A percentile compares a stretch with the other conserved stretches of the same genome.
These are phyloP conservation scores for Colistium nudipinnis DNA, from an alignment of 2,113 vertebrate species.

Conservation along the genomic window DNA sequence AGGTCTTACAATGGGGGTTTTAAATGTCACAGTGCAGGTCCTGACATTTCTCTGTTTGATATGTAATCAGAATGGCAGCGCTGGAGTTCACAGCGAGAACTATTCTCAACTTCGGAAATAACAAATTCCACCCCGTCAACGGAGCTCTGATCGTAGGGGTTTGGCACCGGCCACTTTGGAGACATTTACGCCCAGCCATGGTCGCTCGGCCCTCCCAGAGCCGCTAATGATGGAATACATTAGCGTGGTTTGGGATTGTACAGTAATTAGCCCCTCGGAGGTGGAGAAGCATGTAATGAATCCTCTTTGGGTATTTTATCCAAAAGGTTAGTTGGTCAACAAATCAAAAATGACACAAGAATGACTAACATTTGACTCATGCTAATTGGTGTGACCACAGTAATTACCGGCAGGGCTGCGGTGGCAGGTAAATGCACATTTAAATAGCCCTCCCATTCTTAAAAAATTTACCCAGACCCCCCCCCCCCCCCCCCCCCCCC, in stretches of 20 bases:
- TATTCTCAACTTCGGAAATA: slow-evolving; percentile 72
- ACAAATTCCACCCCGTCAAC: slow-evolving; percentile 67
- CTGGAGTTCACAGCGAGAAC: slow-evolving; percentile 71
- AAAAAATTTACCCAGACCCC: too few species aligned
- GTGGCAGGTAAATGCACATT: neutral
- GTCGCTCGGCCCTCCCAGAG: slow-evolving; percentile 3
- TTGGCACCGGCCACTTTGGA: slow-evolving; percentile 24
- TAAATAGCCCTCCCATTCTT: neutral
- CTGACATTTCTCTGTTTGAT: slow-evolving; percentile 82
- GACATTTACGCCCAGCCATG: slow-evolving; percentile 40
- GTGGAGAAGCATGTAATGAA: slow-evolving; percentile 29
- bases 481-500: too few species aligned
- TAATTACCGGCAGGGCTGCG: neutral
- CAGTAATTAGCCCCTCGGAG: slow-evolving; percentile 68
- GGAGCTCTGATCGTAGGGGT: slow-evolving; percentile 38
- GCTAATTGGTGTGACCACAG: slow-evolving; percentile 36
- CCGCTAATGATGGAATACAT: slow-evolving; percentile 62
- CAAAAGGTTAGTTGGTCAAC: slow-evolving; percentile 54
- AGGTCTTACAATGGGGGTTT: slow-evolving; percentile 74
- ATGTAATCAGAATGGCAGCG: slow-evolving; percentile 76
- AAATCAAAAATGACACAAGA: slow-evolving; percentile 31
- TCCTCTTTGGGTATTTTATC: slow-evolving; percentile 26
- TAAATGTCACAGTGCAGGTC: slow-evolving; percentile 81
- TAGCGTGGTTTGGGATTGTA: slow-evolving; percentile 52
- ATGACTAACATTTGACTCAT: slow-evolving; percentile 27